These are phyloP conservation scores for Euwallacea fornicatus DNA, from an alignment of 1,140 invertebrate genomes.

Conservation along the genomic window DNA sequence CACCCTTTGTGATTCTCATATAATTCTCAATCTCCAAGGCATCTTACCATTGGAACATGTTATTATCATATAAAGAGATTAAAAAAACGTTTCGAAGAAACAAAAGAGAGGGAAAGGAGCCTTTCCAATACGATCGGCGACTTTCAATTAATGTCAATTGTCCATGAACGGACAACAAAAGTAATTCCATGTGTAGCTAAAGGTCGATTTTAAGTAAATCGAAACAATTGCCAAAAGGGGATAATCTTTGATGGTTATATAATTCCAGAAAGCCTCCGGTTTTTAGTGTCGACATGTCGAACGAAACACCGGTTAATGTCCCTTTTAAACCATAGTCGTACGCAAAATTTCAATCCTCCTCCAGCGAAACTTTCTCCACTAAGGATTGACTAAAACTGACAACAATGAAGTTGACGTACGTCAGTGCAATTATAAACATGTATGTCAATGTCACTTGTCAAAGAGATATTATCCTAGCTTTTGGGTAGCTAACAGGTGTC, in stretches of 20 bases:
- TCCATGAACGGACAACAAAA: slow-evolving; percentile 15
- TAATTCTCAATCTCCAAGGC: neutral
- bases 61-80: neutral
- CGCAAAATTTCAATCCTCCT: neutral
- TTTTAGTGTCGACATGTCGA: slow-evolving; percentile 29
- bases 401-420: too few relatives aligned
- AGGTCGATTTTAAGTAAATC: slow-evolving; percentile 22
- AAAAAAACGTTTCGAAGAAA: slow-evolving; percentile 8
- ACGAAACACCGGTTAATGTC: slow-evolving; percentile 21
- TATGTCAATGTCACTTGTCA: too few relatives aligned
- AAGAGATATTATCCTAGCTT: too few relatives aligned
- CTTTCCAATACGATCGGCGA: slow-evolving; percentile 11
- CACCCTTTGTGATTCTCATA: neutral
- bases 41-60: neutral
- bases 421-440: too few relatives aligned
- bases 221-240: slow-evolving; percentile 13
- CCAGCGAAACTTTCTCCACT: too few relatives aligned
- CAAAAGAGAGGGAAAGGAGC: neutral
- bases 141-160: slow-evolving; percentile 14
- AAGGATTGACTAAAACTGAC: too few relatives aligned
- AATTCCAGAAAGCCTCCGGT: slow-evolving; percentile 26
- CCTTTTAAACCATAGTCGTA: slow-evolving; percentile 15
- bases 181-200: slow-evolving; percentile 12
- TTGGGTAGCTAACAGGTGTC: too few relatives aligned
- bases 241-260: slow-evolving; percentile 29